phyloP scores from a whole-genome alignment of 1,140 invertebrate genomes.

The Eriosoma lanigerum region DNA sequence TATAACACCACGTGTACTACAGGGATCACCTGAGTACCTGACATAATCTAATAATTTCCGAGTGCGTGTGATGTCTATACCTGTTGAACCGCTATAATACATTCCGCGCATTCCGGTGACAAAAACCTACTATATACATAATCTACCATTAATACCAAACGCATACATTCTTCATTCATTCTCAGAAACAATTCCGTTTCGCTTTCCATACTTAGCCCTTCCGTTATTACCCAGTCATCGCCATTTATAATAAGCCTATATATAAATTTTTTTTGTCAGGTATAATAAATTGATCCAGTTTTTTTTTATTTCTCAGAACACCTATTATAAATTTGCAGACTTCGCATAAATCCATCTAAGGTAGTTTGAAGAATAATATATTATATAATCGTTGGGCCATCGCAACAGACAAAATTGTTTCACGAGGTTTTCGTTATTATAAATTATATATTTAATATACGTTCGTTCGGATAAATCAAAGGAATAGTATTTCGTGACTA shows the following conservation, averaged over 20 bases:
- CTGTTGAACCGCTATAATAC: neutral
- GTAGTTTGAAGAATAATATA: slow-evolving; percentile 27
- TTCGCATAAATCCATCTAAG: slow-evolving; percentile 25
- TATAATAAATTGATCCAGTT: slow-evolving; percentile 38
- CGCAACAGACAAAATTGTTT: slow-evolving; percentile 3
- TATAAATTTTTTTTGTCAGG: slow-evolving; percentile 16
- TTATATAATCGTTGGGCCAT: neutral
- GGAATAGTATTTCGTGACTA: no score
- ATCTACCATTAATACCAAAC: no score
- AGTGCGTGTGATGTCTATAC: neutral
- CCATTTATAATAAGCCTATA: slow-evolving; percentile 46
- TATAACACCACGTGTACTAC: no score
- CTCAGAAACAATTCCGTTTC: slow-evolving; percentile 43
- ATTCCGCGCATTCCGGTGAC: slow-evolving; percentile 42
- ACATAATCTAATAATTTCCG: neutral
- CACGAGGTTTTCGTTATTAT: neutral
- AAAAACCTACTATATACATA: slow-evolving; percentile 6
- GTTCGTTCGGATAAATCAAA: no score
- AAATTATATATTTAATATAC: no score
- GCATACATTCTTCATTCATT: slow-evolving; percentile 42
- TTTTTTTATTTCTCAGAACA: slow-evolving; percentile 49
- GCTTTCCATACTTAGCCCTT: slow-evolving; percentile 46
- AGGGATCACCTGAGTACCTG: no score
- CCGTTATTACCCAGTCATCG: slow-evolving; percentile 45
- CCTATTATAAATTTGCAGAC: slow-evolving; percentile 36